Percentiles rank a stretch among this genome's conserved stretches.
Conservation (phyloP, 35 echinoderm and acorn worm genomes). For the Lytechinus variegatus region DNA sequence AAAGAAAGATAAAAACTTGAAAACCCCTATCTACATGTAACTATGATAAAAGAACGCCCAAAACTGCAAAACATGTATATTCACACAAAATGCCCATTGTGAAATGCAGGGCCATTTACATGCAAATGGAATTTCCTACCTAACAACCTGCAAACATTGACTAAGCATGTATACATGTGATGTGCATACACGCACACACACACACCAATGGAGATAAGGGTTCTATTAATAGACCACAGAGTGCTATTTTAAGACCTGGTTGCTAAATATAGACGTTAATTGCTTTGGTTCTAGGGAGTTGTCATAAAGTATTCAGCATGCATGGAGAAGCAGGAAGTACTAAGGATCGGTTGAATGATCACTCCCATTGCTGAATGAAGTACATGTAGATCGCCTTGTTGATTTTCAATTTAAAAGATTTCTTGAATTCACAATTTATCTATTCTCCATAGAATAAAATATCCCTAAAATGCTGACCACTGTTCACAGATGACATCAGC, state of each 20-base stretch:
- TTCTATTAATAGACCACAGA: neutral
- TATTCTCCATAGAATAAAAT: no score
- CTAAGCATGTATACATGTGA: neutral
- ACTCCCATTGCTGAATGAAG: neutral
- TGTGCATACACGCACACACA: neutral
- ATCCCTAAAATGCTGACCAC: no score
- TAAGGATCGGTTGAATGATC: neutral
- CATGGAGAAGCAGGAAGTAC: neutral
- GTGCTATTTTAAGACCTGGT: neutral
- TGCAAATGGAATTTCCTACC: neutral
- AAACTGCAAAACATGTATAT: no score
- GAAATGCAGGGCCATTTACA: neutral
- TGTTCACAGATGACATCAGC: no score
- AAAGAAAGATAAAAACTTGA: no score
- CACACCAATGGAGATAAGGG: neutral
- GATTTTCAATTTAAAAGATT: no score
- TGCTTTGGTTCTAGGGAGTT: neutral
- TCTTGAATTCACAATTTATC: no score
- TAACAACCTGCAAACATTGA: neutral
- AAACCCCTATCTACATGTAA: no score
- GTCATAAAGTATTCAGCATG: neutral
- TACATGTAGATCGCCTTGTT: no score
- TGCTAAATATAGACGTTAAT: constrained; percentile 16
- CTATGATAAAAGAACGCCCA: no score
- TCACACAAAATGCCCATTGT: no score